Percentiles rank a stretch among this genome's conserved stretches.
phyloP scores from a whole-genome alignment of 1,140 invertebrate species.

The Lanistes nyassanus region DNA sequence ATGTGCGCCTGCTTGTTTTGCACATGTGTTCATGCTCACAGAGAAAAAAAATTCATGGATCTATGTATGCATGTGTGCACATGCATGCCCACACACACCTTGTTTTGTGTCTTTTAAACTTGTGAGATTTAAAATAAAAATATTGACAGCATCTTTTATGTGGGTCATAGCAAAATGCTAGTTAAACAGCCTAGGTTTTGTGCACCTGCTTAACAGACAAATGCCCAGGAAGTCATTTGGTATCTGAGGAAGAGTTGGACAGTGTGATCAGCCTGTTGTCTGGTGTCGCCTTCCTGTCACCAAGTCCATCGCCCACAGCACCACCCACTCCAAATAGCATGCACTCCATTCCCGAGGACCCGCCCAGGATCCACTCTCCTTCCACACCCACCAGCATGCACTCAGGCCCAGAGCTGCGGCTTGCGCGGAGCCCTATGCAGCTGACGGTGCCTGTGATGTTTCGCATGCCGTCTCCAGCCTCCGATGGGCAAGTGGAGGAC shows the following conservation, averaged over 20 bases:
- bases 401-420: conserved; percentile 25
- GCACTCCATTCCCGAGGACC: conserved; percentile 48
- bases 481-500: conserved; percentile 36
- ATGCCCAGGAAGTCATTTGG: conserved; percentile 31
- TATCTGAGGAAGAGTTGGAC: conserved; percentile 59
- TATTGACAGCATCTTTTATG: too few species aligned
- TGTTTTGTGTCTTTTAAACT: too few species aligned
- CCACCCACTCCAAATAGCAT: conserved; percentile 33
- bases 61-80: too few species aligned
- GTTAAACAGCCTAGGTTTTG: not conserved
- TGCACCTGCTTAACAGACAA: not conserved
- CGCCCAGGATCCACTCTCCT: conserved; percentile 6
- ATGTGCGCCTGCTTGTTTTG: too few species aligned
- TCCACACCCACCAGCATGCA: conserved; percentile 27
- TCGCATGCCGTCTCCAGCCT: conserved; percentile 35
- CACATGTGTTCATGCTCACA: too few species aligned
- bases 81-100: too few species aligned
- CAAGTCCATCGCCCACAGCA: conserved; percentile 11
- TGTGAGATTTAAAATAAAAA: too few species aligned
- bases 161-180: not conserved
- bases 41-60: too few species aligned
- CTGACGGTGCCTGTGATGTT: conserved; percentile 49
- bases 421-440: conserved; percentile 29
- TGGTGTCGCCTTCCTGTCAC: conserved; percentile 29
- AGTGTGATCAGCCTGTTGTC: conserved; percentile 61